Conservation (phyloP, 1,140 invertebrate genomes). For the Apis mellifera region Amel_HAv3.1 CM009942.2:4017501-4018000, state of each 20-base stretch:
- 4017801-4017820: slow-evolving; percentile 9
- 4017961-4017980: slow-evolving; percentile 24
- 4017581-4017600: too few relatives aligned
- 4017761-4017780: slow-evolving; percentile 46
- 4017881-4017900: neutral
- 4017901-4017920: neutral
- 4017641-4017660: slow-evolving; percentile 76
- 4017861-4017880: neutral
- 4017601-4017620: neutral
- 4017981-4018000: neutral
- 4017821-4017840: slow-evolving; percentile 3
- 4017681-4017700: slow-evolving; percentile 79
- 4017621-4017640: slow-evolving; percentile 54
- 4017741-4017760: slow-evolving; percentile 76
- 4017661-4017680: slow-evolving; percentile 75
- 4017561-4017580: too few relatives aligned
- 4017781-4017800: neutral
- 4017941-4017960: slow-evolving; percentile 2
- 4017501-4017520: slow-evolving; percentile 72
- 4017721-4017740: slow-evolving; percentile 80
- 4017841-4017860: neutral
- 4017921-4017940: neutral
- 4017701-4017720: slow-evolving; percentile 75
- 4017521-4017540: slow-evolving; percentile 75
- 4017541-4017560: neutral